Percentiles rank a stretch among this genome's conserved stretches.
Conservation (phyloP, 2,888 invertebrate genomes). For the Dorcus parallelipipedus region DNA sequence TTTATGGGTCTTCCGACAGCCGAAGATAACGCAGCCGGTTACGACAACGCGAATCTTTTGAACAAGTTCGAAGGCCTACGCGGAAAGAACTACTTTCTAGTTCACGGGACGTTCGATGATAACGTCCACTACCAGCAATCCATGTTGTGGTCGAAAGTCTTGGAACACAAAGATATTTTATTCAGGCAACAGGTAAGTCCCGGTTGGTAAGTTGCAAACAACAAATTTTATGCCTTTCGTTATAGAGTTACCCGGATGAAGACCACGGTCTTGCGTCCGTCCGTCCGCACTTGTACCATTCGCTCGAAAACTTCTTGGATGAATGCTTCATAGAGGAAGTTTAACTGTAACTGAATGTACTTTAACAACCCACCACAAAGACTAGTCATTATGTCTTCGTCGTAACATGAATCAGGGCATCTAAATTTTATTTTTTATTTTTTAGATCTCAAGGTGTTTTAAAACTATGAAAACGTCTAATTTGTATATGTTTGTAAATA, state of each 20-base stretch:
- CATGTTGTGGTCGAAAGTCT: conserved; percentile 82
- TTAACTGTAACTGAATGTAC: neutral
- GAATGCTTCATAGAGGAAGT: conserved; percentile 51
- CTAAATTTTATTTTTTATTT: neutral
- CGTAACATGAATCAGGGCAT: neutral
- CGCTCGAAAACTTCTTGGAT: conserved; percentile 78
- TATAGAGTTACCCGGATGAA: conserved; percentile 91
- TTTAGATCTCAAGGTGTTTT: neutral
- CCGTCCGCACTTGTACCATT: conserved; percentile 84
- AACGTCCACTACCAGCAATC: conserved; percentile 98
- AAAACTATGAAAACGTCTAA: neutral
- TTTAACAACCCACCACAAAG: neutral
- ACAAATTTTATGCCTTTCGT: conserved; percentile 28
- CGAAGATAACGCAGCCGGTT: conserved; percentile 70
- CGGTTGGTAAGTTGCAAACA: neutral
- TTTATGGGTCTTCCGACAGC: conserved; percentile 85
- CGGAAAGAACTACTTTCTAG: conserved; percentile 79
- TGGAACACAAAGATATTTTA: conserved; percentile 81
- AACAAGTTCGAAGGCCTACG: conserved; percentile 58
- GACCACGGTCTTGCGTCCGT: conserved; percentile 83
- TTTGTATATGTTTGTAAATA: conserved; percentile 3
- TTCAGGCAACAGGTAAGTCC: conserved; percentile 84
- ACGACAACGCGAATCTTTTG: conserved; percentile 73
- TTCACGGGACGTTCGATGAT: conserved; percentile 93
- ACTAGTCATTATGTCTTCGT: conserved; percentile 6